Percentiles rank a stretch among this genome's conserved stretches.
Conservation (phyloP, 2,888 invertebrate species). For the Lamellibrachia satsuma region DNA sequence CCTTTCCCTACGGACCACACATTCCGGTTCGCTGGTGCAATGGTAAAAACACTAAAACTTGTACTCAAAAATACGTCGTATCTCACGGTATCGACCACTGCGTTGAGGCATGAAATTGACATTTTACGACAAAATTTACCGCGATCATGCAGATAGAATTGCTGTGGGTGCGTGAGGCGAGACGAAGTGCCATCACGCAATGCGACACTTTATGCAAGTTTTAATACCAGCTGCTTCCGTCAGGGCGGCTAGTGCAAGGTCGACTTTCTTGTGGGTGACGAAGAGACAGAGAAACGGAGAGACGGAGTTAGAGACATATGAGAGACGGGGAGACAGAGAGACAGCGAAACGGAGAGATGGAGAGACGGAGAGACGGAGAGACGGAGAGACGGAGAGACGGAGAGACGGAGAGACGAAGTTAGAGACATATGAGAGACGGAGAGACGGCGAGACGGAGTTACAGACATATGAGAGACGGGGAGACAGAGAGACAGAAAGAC, state of each 20-base stretch:
- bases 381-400: not conserved
- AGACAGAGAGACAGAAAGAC: not conserved
- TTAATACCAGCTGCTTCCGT: not conserved
- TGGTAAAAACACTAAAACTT: not conserved
- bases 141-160: not conserved
- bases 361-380: not conserved
- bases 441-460: not conserved
- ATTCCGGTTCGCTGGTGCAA: not conserved
- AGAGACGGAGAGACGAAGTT: not conserved
- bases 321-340: not conserved
- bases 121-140: not conserved
- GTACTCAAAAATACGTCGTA: not conserved
- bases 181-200: not conserved
- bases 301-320: not conserved
- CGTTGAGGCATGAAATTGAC: not conserved
- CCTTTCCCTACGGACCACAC: not conserved
- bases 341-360: not conserved
- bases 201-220: not conserved
- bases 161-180: not conserved
- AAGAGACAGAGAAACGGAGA: not conserved
- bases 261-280: not conserved
- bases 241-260: not conserved
- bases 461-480: not conserved
- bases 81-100: not conserved
- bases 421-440: not conserved